Evolutionary conservation across 2,888 invertebrate genomes (phyloP).

Genomic region (Harpagoxenus sublaevis): DNA sequence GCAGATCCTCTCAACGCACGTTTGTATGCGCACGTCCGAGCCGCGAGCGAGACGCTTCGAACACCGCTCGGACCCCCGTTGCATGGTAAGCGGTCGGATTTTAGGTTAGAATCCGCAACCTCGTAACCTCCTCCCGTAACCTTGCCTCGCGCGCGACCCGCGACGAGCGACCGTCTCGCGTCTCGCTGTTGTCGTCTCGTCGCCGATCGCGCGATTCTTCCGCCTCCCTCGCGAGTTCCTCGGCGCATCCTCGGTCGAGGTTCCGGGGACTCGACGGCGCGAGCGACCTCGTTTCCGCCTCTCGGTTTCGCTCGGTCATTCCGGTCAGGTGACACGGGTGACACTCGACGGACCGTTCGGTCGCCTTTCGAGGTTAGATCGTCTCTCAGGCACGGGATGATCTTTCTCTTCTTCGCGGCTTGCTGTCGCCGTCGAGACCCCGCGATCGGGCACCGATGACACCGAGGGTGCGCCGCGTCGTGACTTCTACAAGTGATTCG

Average conservation of each 20-base stretch:
- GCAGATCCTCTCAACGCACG: neutral
- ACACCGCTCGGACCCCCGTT: conserved; percentile 24
- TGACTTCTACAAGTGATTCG: neutral
- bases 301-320: neutral
- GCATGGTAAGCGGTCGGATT: conserved; percentile 35
- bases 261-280: neutral
- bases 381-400: neutral
- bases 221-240: neutral
- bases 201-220: neutral
- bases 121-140: neutral
- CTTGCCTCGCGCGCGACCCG: neutral
- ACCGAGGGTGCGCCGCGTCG: neutral
- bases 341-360: neutral
- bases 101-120: conserved; percentile 33
- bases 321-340: neutral
- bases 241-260: neutral
- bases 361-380: conserved; percentile 30
- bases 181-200: neutral
- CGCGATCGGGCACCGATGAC: neutral
- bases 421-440: no score
- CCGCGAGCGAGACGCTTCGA: neutral
- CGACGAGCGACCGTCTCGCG: neutral
- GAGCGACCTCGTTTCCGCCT: neutral
- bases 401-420: neutral
- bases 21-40: conserved; percentile 24